phyloP scores from a whole-genome alignment of 2,888 invertebrate species.

The Anthophora plumipes region DNA sequence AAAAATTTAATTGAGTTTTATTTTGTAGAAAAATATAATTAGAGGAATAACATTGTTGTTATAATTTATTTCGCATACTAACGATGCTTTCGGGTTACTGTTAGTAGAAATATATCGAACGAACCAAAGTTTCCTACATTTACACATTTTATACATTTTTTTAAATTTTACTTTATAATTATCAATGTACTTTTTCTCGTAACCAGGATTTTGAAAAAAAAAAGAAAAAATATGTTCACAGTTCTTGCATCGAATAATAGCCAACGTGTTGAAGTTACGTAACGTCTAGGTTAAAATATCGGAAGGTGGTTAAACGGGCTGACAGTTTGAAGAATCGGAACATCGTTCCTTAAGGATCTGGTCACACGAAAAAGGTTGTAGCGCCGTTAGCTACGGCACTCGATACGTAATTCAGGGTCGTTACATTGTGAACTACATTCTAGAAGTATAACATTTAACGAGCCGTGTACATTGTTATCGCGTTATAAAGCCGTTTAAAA shows the following conservation, averaged over 20 bases:
- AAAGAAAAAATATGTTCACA: no score
- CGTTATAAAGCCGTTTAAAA: no score
- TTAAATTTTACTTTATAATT: no score
- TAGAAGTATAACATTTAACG: not conserved
- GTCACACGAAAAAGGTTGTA: not conserved
- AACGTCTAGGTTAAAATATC: not conserved
- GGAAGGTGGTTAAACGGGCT: not conserved
- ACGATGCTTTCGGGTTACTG: no score
- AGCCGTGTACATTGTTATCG: no score
- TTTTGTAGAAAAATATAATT: not conserved
- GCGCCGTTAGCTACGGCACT: not conserved
- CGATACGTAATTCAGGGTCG: not conserved
- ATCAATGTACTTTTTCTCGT: not conserved
- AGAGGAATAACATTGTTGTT: not conserved
- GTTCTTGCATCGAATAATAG: not conserved
- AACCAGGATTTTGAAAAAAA: no score
- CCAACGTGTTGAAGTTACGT: not conserved
- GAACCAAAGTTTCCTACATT: no score
- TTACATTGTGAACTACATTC: not conserved
- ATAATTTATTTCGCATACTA: not conserved
- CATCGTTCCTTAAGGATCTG: not conserved
- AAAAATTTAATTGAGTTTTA: not conserved
- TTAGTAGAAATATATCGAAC: no score
- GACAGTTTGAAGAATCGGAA: not conserved
- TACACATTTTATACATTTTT: no score